Evolutionary conservation across 2,113 vertebrate genomes (phyloP), one percentile per base, ranked within the genome.

Genomic region (Triplophysa siluroides): DNA sequence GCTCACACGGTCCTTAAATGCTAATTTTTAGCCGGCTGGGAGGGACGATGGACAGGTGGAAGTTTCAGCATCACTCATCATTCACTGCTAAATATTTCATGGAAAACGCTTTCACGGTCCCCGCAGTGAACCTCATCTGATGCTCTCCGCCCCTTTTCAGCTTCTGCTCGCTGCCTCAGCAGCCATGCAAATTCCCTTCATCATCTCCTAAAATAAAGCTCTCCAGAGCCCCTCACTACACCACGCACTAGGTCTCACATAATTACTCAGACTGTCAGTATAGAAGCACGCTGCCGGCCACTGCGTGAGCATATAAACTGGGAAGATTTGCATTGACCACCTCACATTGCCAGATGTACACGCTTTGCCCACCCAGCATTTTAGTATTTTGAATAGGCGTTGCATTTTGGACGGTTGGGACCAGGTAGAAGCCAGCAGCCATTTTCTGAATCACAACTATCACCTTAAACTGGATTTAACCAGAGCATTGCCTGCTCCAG

Each of bases 221-320:
- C 74, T 81, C 67, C 61, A 54, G 67, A 79, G 82, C 80, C 77
- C 79, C n/a, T 80, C 71, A 64, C 79, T 75, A 69, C 68, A 75
- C 79, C 76, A 80, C 23, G 13, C 50, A 69, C 76, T 83, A 86
- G 67, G 81, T 56, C 73, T 87, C 87, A 86, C 84, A 80, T 83
- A 88, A 88, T 83, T 74, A 72, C 69, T 76, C 64, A 13, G 43
- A 74, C 50, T 81, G 71, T 88, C 86, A 84, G 84, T 74, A 33
- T 33, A 45, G 71, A 83, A 29, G 24, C 66, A 58, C 63, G 47
- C 66, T 62, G 56, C n/a, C 12, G 63, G 79, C 69, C 72, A 47
- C 77, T 82, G 67, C 29, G 19, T 58, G 65, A 85, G 54, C n/a
- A 67, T 80, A 54, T 77, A 78, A 62, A 62, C 45, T 61, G 52